Percentiles rank a stretch among this genome's conserved stretches.
These are phyloP conservation scores for Glyphotaelius pellucidus DNA, from an alignment of 2,888 invertebrate genomes.

Conservation along the genomic window DNA sequence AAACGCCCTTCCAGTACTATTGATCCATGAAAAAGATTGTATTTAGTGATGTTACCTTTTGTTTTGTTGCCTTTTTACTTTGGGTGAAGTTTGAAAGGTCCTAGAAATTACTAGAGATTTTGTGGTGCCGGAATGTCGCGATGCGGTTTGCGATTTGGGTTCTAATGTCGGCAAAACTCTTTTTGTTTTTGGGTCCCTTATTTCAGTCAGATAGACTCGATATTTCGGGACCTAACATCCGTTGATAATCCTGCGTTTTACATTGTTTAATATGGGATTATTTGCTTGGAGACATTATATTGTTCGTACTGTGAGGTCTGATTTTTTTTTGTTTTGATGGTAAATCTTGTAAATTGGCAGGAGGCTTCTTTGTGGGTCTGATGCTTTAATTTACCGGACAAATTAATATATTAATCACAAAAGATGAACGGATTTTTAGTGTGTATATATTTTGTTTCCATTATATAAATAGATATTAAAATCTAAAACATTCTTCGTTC, in stretches of 20 bases:
- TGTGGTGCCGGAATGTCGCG: constrained; percentile 19
- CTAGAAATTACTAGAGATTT: neutral
- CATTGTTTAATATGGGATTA: constrained; percentile 13
- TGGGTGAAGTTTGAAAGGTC: neutral
- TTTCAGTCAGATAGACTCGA: neutral
- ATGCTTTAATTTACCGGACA: neutral
- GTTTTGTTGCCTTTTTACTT: neutral
- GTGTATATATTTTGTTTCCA: too few relatives aligned
- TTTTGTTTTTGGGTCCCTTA: neutral
- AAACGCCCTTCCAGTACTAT: neutral
- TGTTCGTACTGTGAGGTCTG: neutral
- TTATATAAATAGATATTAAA: too few relatives aligned
- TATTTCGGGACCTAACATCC: neutral
- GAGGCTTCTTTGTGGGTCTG: neutral
- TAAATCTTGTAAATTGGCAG: neutral
- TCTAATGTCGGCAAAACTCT: constrained; percentile 1
- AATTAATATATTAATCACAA: neutral
- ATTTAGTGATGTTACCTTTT: neutral
- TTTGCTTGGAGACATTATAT: neutral
- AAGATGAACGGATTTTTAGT: too few relatives aligned
- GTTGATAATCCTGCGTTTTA: constrained; percentile 16
- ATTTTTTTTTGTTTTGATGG: neutral
- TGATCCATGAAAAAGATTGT: neutral
- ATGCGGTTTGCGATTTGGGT: neutral
- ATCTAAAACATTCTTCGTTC: too few relatives aligned